phyloP scores from a whole-genome alignment of 2,888 invertebrate genomes.

The Cinara cedri region DNA sequence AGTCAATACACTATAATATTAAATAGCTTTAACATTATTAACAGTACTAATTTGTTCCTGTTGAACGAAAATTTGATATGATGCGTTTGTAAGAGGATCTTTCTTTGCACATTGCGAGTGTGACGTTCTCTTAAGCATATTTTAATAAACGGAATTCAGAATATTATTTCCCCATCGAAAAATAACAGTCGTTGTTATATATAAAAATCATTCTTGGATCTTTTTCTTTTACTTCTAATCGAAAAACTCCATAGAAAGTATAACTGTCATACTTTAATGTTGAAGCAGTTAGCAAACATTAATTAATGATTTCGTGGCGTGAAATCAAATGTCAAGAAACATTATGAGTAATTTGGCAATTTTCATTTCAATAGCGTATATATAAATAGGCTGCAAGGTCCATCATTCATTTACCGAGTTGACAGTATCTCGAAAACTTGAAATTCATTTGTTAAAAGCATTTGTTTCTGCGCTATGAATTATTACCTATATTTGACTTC shows the following conservation, averaged over 20 bases:
- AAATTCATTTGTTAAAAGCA: slow-evolving; percentile 29
- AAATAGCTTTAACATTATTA: no score
- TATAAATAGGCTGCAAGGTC: neutral
- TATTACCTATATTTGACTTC: slow-evolving; percentile 20
- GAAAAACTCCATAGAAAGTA: neutral
- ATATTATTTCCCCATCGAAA: neutral
- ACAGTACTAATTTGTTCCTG: no score
- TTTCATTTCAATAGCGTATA: slow-evolving; percentile 4
- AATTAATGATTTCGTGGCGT: slow-evolving; percentile 33
- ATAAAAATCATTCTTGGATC: neutral
- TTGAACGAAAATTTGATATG: no score
- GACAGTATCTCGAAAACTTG: slow-evolving; percentile 1
- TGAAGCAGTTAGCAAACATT: neutral
- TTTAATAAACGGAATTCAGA: neutral
- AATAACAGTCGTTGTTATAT: no score
- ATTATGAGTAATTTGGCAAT: neutral
- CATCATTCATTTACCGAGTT: slow-evolving; percentile 2
- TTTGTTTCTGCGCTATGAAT: neutral
- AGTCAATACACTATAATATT: no score
- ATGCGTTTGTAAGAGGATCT: no score
- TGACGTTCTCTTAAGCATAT: neutral
- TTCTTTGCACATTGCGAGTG: no score
- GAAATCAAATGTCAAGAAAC: slow-evolving; percentile 27
- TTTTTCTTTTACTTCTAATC: neutral
- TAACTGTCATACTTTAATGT: neutral